phyloP scores from a whole-genome alignment of 2,113 vertebrate genomes.

The Gobio gobio region DNA sequence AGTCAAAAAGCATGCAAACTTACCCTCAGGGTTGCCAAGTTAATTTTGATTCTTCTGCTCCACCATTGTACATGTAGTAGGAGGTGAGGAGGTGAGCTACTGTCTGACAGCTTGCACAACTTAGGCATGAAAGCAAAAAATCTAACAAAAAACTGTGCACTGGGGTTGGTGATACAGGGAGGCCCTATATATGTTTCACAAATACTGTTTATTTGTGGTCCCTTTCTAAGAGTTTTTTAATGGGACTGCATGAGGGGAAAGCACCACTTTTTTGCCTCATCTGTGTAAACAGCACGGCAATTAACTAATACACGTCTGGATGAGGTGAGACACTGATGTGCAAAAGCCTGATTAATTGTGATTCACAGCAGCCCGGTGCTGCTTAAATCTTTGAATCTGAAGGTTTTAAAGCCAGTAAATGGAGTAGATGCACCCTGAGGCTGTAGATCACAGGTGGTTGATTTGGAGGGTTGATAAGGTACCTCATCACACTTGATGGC shows the following conservation, averaged over 20 bases:
- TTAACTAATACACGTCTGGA: constrained; percentile 39
- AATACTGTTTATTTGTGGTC: constrained; percentile 9
- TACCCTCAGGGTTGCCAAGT: constrained; percentile 34
- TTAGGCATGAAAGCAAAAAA: not conserved
- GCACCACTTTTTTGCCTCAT: constrained; percentile 16
- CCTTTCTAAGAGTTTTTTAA: constrained; percentile 25
- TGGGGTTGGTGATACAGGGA: not conserved
- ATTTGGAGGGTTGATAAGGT: constrained; percentile 53
- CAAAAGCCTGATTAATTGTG: constrained; percentile 37
- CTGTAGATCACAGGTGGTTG: constrained; percentile 52
- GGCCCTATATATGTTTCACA: not conserved
- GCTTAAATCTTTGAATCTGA: constrained; percentile 38
- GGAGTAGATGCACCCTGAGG: constrained; percentile 33
- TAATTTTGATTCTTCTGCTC: constrained; percentile 10
- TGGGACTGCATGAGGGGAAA: not conserved
- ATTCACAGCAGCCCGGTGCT: constrained; percentile 29
- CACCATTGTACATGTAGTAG: constrained; percentile 7
- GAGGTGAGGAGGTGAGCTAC: constrained; percentile 15
- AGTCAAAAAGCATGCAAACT: constrained; percentile 26
- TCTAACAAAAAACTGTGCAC: not conserved
- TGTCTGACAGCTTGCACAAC: not conserved
- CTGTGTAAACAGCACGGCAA: constrained; percentile 23
- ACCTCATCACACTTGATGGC: constrained; percentile 52
- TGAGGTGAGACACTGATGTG: constrained; percentile 25
- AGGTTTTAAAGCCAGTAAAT: constrained; percentile 46